Evolutionary conservation across 2,888 invertebrate genomes (phyloP).

Genomic region (Pelosia muscerda): DNA sequence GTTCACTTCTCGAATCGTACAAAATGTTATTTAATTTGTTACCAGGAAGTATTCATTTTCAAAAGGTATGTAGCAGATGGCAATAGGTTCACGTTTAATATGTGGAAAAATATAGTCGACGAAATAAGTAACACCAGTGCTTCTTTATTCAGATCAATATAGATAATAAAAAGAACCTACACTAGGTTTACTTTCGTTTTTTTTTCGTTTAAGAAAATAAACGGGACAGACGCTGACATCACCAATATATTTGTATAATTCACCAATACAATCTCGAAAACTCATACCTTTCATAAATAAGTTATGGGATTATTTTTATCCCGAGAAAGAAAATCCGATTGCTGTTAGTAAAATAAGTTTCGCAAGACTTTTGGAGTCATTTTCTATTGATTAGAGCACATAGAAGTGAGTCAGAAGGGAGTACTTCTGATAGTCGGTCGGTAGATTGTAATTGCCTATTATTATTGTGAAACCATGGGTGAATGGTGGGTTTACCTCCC

Average conservation of each 20-base stretch:
- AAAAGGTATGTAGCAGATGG: neutral
- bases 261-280: neutral
- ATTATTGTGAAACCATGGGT: no score
- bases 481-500: no score
- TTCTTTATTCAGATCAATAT: no score
- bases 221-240: neutral
- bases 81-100: neutral
- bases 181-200: neutral
- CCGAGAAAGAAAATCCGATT: neutral
- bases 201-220: neutral
- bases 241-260: constrained; percentile 1
- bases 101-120: no score
- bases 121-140: neutral
- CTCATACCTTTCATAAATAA: constrained; percentile 4
- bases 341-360: neutral
- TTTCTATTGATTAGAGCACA: no score
- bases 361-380: neutral
- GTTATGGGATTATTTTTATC: neutral
- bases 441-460: no score
- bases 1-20: neutral
- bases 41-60: neutral
- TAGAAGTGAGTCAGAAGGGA: no score
- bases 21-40: neutral
- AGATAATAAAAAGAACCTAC: neutral
- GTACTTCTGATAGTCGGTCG: no score